Conservation (phyloP, 1,140 invertebrate species). For the Argopecten irradians region DNA sequence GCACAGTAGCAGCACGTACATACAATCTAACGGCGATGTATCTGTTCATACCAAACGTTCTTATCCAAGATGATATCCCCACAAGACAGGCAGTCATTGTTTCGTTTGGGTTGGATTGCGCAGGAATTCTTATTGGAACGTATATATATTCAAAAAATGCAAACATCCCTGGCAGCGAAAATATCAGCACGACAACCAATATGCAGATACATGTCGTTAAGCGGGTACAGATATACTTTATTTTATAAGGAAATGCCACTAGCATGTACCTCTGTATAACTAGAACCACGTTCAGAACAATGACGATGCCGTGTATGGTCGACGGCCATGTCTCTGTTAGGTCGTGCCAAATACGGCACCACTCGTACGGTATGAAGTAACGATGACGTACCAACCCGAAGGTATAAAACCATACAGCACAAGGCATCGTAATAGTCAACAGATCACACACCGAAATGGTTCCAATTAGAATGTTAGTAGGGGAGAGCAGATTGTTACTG, state of each 20-base stretch:
- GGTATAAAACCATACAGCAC: background rate
- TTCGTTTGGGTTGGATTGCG: background rate
- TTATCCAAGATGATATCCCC: background rate
- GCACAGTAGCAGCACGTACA: background rate
- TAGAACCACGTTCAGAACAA: background rate
- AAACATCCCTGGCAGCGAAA: background rate
- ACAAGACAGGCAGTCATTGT: background rate
- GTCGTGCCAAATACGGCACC: background rate
- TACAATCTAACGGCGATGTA: background rate
- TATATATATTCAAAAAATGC: background rate
- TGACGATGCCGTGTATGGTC: background rate
- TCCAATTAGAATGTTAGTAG: background rate
- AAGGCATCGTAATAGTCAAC: background rate
- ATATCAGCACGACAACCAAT: background rate
- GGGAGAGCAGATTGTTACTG: background rate
- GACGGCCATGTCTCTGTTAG: background rate
- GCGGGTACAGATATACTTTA: background rate
- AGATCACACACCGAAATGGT: background rate
- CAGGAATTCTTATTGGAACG: background rate
- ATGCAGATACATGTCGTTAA: background rate
- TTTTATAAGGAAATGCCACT: background rate
- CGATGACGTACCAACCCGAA: background rate
- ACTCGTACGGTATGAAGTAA: background rate
- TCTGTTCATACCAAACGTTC: background rate
- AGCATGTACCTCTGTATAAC: background rate